A percentile compares a stretch with the other conserved stretches of the same genome.
These are phyloP conservation scores for Heliconius ethilla DNA, from an alignment of 2,888 invertebrate species.

Conservation along the genomic window DNA sequence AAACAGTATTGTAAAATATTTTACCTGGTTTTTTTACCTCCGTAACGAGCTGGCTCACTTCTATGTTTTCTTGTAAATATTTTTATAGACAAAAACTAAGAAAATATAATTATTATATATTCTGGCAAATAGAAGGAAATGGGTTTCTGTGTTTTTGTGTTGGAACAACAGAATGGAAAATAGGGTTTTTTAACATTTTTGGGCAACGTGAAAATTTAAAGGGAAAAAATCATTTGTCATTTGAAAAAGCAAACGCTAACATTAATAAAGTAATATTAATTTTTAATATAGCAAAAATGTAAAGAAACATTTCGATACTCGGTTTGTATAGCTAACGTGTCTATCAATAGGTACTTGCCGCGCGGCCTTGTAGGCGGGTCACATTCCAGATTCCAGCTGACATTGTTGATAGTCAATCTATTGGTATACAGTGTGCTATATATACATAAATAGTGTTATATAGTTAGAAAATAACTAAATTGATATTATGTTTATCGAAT, in stretches of 20 bases:
- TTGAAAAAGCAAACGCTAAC: not conserved
- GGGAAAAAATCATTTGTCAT: no score
- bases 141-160: not conserved
- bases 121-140: not conserved
- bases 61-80: constrained; percentile 5
- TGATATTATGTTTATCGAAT: not conserved
- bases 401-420: constrained; percentile 63
- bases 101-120: not conserved
- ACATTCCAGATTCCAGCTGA: constrained; percentile 77
- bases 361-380: constrained; percentile 77
- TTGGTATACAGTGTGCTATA: constrained; percentile 7
- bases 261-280: not conserved
- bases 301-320: constrained; percentile 27
- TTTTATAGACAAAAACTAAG: constrained; percentile 1
- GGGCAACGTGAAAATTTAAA: no score
- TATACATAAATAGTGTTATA: constrained; percentile 19
- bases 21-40: constrained; percentile 19
- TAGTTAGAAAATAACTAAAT: not conserved
- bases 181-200: not conserved
- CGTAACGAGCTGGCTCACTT: constrained; percentile 6
- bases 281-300: not conserved
- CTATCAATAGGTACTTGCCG: constrained; percentile 40
- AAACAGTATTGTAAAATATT: constrained; percentile 25
- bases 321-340: constrained; percentile 32
- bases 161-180: not conserved